Conservation (phyloP, 2,797 vertebrate species). For the Spinibarbus caldwelli region DNA sequence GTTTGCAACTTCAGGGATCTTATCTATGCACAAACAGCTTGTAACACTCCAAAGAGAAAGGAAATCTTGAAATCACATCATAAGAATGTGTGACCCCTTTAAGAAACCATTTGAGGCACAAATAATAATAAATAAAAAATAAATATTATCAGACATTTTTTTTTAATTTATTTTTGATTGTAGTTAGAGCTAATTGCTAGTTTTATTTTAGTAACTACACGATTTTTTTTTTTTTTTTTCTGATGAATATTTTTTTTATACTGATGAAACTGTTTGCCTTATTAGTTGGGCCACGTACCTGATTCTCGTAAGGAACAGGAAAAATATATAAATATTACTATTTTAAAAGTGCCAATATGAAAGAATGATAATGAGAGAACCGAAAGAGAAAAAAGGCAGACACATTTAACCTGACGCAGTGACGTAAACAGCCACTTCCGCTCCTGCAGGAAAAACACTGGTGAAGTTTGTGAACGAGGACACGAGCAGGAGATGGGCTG, state of each 20-base stretch:
- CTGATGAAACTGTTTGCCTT: not conserved
- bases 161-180: not conserved
- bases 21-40: no score
- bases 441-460: slow-evolving; percentile 36
- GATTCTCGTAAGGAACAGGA: no score
- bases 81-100: no score
- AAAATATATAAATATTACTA: not conserved
- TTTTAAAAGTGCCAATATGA: not conserved
- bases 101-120: not conserved
- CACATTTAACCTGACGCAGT: slow-evolving; percentile 12
- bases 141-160: not conserved
- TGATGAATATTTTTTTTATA: not conserved
- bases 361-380: not conserved
- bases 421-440: slow-evolving; percentile 45
- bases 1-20: no score
- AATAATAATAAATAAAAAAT: not conserved
- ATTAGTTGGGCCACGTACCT: not conserved
- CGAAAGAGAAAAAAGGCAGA: not conserved
- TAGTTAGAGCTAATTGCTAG: not conserved
- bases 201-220: not conserved
- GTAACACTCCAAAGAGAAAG: no score
- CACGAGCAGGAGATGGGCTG: slow-evolving; percentile 39
- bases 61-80: no score
- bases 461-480: slow-evolving; percentile 37
- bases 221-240: not conserved